Base-by-base conservation (phyloP, 2,888 invertebrate species). In the Xiphydria camelus region DNA sequence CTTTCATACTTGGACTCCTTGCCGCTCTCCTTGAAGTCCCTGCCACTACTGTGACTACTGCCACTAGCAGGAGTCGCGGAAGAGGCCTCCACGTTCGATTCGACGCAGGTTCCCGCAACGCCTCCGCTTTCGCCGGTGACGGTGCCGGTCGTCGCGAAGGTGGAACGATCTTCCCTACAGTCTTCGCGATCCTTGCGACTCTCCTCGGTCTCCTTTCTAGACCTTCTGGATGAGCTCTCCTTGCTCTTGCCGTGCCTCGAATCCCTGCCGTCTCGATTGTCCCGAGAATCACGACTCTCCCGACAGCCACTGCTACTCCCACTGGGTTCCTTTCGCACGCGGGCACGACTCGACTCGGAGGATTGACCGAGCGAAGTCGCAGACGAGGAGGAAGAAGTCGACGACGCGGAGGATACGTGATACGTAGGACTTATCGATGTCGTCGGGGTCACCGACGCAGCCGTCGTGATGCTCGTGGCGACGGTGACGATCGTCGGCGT, bases 181-280 rank as follows among this genome's bases (percentile, higher is more conserved):
- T 53, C 44, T 4, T 48, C 47, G 43, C 41, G 45, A 10, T 62
- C 51, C 17, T 54, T 48, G 15, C 57, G 53, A 21, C 43, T 53
- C 29, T 49, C 47, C 19, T 50, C 51, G 20, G 41, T 64, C 10
- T 55, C 58, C 41, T 73, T 75, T n/a, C 68, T 64, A 42, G 64
- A 58, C 52, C 70, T 66, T 42, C 64, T 59, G 41, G 33, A 55
- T 52, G 64, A 57, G 29, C 61, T 56, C 42, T 75, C 64, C 51
- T 70, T 76, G 51, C 66, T 64, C 51, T 66, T 75, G 49, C 70
- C 74, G 47, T 61, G 68, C 52, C 72, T 73, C 4, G 61, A 57
- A 9, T 71, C 70, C 12, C 39, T 39, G 2, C 49, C 34, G 2
- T 66, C 66, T 20, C 62, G 63, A 39, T 59, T 61, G 39, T 72